A percentile compares a stretch with the other conserved stretches of the same genome.
These are phyloP conservation scores for Ascidia mentula DNA, from an alignment of 23 tunicate genomes.

Conservation along the genomic window DNA sequence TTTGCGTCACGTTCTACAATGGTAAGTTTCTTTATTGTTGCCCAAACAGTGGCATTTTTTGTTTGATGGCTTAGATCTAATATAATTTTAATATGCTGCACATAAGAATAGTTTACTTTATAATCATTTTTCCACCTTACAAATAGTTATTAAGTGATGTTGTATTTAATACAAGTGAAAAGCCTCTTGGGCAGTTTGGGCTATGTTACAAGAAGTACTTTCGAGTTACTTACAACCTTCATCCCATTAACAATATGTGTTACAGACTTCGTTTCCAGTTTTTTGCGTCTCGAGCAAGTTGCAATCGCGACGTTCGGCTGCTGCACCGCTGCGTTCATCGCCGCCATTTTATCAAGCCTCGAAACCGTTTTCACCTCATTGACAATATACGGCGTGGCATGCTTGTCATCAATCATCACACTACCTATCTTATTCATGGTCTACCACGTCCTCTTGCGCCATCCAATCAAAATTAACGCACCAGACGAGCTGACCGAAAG, in stretches of 20 bases:
- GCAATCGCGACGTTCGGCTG: conserved; percentile 27
- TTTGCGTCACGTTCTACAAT: conserved; percentile 13
- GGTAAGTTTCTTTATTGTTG: neutral
- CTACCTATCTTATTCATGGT: neutral
- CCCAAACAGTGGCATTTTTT: too few relatives aligned
- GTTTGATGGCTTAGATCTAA: too few relatives aligned
- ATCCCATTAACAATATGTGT: too few relatives aligned
- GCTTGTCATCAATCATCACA: neutral
- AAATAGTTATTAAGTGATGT: too few relatives aligned
- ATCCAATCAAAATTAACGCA: neutral
- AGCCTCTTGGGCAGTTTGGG: too few relatives aligned
- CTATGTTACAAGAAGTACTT: too few relatives aligned
- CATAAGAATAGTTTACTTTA: too few relatives aligned
- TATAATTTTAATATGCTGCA: too few relatives aligned
- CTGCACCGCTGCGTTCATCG: neutral
- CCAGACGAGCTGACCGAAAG: neutral
- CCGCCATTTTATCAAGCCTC: neutral
- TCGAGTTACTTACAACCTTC: too few relatives aligned
- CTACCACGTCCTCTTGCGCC: neutral
- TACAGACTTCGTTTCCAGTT: conserved; percentile 41
- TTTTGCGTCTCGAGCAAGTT: conserved; percentile 19
- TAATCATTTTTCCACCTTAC: too few relatives aligned
- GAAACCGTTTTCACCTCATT: neutral
- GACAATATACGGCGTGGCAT: neutral
- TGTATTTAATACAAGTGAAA: too few relatives aligned